These are phyloP conservation scores for Drosophila kokeensis DNA, from an alignment of 2,888 invertebrate genomes.

Conservation along the genomic window DNA sequence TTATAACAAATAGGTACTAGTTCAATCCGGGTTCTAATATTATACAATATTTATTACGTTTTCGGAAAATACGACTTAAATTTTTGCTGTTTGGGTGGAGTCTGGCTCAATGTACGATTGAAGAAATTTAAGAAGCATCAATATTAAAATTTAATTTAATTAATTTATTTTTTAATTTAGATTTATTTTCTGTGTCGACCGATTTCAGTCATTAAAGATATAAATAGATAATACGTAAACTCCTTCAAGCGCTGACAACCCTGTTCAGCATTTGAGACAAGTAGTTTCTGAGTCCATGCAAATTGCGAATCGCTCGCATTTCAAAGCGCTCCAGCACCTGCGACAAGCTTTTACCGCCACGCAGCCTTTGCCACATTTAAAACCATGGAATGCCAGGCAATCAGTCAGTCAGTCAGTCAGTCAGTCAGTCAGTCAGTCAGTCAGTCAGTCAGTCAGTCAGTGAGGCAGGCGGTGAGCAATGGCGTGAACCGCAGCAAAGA, in stretches of 20 bases:
- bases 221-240: neutral
- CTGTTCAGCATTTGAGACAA: slow-evolving; percentile 18
- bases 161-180: neutral
- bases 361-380: slow-evolving; percentile 24
- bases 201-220: neutral
- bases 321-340: slow-evolving; percentile 61
- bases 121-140: neutral
- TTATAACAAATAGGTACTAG: neutral
- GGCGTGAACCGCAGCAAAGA: neutral
- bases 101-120: neutral
- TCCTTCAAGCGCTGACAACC: slow-evolving; percentile 30
- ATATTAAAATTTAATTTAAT: neutral
- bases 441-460: neutral
- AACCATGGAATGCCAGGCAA: slow-evolving; percentile 7
- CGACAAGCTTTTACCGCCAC: slow-evolving; percentile 51
- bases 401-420: slow-evolving; percentile 1
- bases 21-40: neutral
- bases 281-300: slow-evolving; percentile 50
- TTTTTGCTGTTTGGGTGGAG: neutral
- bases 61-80: neutral
- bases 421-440: neutral
- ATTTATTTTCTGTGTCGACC: neutral
- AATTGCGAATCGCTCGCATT: slow-evolving; percentile 64
- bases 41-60: neutral
- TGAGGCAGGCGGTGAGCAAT: neutral